Evolutionary conservation across 2,888 invertebrate genomes (phyloP), one percentile per base, ranked within the genome.

Genomic region (Miltochrista miniata): DNA sequence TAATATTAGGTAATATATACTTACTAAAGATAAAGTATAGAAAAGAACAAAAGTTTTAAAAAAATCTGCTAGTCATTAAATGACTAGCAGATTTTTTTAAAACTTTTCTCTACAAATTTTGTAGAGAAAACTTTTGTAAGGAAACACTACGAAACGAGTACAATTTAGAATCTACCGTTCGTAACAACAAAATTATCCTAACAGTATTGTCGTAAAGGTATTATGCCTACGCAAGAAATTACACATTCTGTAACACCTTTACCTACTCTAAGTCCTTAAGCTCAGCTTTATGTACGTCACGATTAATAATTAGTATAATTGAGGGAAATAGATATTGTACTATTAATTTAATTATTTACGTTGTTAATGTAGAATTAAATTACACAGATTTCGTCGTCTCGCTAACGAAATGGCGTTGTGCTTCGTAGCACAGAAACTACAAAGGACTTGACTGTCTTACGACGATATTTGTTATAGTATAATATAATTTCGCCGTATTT

Each of bases 261-360:
- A 69, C 69, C 72, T 70, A 70, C 68, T 68, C 66, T 61, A 38
- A 40, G 43, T 47, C 49, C 24, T 24, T 13, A 44, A 44, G 41
- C 51, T 59, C 49, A 49, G 58, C 57, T 51, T 57, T 52, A 63
- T 24, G 18, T 24, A 24, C 57, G 51, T 56, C 54, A 44, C 45
- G 45, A 54, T 36, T 59, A 61, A 59, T 66, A 62, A 31, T 31
- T 11, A 51, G 58, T 56, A 50, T 64, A 66, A 74, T 68, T 66
- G 45, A 48, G 43, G 58, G 67, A 61, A 71, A 69, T 56, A 62
- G 64, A 73, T 74, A 72, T 61, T 54, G 64, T 68, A 59, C 57
- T 61, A 72, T 76, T 70, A 72, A 64, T 66, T 56, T 74, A 67
- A 75, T 71, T 59, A 70, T 58, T 52, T 59, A 49, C 59, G 52